Evolutionary conservation across 2,113 vertebrate species (phyloP).

Genomic region (Saimiri boliviensis): DNA sequence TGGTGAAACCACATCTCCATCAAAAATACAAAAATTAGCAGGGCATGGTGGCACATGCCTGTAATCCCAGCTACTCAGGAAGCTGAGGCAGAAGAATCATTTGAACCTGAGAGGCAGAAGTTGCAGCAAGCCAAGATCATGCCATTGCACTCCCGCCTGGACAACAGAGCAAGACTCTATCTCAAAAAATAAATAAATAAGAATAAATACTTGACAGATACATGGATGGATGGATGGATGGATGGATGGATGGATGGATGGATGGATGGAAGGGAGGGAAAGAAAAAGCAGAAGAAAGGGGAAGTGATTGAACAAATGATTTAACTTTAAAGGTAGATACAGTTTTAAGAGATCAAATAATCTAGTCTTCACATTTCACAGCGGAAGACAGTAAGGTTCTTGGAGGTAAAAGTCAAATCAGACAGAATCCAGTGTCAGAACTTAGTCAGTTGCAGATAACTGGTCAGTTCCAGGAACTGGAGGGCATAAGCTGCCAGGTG

Average conservation of each 20-base stretch:
- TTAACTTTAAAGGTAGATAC: background rate
- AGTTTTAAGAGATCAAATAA: background rate
- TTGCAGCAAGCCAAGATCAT: too few relatives aligned
- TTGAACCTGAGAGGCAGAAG: too few relatives aligned
- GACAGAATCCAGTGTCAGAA: background rate
- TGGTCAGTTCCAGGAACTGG: background rate
- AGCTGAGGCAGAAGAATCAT: too few relatives aligned
- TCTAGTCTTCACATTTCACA: background rate
- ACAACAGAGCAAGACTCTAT: too few relatives aligned
- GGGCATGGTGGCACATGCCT: too few relatives aligned
- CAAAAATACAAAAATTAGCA: too few relatives aligned
- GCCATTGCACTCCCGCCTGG: too few relatives aligned
- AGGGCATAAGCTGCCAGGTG: background rate
- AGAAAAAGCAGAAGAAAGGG: background rate
- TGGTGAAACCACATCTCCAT: accelerated
- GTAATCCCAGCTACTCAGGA: too few relatives aligned
- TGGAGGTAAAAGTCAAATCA: background rate
- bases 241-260: too few relatives aligned
- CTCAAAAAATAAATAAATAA: too few relatives aligned
- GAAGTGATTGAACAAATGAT: background rate
- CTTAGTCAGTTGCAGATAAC: background rate
- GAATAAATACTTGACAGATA: background rate
- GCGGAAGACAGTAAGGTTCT: background rate
- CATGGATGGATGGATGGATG: too few relatives aligned
- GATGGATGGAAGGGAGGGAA: background rate